Base-by-base conservation (phyloP, 2,888 invertebrate genomes). In the Macaria liturata region DNA sequence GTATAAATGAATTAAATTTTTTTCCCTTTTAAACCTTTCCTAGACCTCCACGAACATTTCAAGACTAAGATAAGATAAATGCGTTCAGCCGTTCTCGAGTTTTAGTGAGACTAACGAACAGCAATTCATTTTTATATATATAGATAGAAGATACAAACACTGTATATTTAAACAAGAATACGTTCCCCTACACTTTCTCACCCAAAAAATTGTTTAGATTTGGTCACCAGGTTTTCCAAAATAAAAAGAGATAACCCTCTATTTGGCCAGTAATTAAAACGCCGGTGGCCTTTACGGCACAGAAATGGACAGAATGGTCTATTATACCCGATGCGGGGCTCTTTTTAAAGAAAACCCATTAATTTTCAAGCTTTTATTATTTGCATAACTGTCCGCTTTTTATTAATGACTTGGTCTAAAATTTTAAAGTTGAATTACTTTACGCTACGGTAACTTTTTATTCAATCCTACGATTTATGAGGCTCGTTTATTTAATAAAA, bases 251-350 rank as follows among this genome's bases (percentile, higher is more conserved):
- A 64, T 67, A 58, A 55, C 66, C 71, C 67, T 68, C 71, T 74
- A 70, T 80, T 80, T 75, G 70, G 70, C 61, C 55, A 60, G 76
- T 76, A 82, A 81, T 83, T 81, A 81, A 80, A 79, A 72, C 68
- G 65, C 65, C 70, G 74, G 74, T 67, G 67, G 74, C 72, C 69
- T 76, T 79, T 76, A 77, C 65, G 68, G 67, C 70, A 59, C 62
- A 57, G 58, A 62, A 63, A 62, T 65, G 59, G 61, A 59, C 64
- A 71, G 65, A 76, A 72, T 69, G 62, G 68, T 65, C 68, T 69
- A 74, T 71, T 71, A 74, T 69, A 66, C 63, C 65, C 66, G 65
- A 53, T 54, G 54, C 61, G 58, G 49, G 51, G 64, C 52, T 9
- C 31, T 44, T 49, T 68, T 61, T 69, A 72, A 70, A 54, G 70